phyloP scores from a whole-genome alignment of 1,140 invertebrate genomes.

The Drepana arcuata region DNA sequence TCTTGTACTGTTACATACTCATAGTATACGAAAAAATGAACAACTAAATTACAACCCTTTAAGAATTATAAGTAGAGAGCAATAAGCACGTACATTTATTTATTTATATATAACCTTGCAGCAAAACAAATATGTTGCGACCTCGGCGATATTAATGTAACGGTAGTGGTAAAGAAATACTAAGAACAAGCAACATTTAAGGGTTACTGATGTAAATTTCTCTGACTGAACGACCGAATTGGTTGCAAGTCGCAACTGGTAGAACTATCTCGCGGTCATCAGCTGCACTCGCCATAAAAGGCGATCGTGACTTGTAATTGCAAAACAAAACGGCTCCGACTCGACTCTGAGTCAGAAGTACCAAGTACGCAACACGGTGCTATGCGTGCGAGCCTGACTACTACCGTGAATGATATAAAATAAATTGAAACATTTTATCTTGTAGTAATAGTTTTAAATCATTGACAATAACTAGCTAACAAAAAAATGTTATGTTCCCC shows the following conservation, averaged over 20 bases:
- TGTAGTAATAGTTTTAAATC: too few relatives aligned
- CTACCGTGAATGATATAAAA: conserved; percentile 9
- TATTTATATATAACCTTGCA: not conserved
- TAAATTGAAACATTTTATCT: too few relatives aligned
- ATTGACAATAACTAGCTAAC: not conserved
- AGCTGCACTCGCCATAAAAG: conserved; percentile 33
- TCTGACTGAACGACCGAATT: conserved; percentile 6
- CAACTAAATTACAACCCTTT: too few relatives aligned
- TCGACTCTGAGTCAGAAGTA: conserved; percentile 35
- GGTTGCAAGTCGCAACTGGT: not conserved
- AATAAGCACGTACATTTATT: too few relatives aligned
- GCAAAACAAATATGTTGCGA: not conserved
- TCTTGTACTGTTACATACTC: too few relatives aligned
- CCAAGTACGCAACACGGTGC: conserved; percentile 14
- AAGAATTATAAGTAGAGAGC: too few relatives aligned
- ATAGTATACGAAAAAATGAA: too few relatives aligned
- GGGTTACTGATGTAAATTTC: conserved; percentile 6
- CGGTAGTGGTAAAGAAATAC: conserved; percentile 3
- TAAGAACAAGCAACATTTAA: conserved; percentile 14
- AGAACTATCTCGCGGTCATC: conserved; percentile 19
- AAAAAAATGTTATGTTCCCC: not conserved
- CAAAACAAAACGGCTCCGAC: conserved; percentile 38
- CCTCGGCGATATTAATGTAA: not conserved
- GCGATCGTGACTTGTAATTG: conserved; percentile 29
- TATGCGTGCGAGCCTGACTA: conserved; percentile 11